These are phyloP conservation scores for Lagorchestes hirsutus DNA, from an alignment of 2,797 vertebrate genomes.

Conservation along the genomic window DNA sequence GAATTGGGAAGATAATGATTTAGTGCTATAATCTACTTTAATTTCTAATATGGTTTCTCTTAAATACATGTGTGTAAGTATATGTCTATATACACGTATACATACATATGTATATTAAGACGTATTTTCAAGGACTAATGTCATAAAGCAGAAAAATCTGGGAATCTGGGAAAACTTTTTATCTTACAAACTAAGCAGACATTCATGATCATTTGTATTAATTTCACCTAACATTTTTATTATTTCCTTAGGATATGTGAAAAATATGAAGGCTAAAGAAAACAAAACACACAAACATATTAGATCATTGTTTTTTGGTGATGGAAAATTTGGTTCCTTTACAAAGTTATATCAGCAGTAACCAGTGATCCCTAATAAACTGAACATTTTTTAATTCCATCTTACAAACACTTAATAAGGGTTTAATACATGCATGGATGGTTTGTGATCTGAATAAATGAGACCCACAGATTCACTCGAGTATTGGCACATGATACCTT, in stretches of 20 bases:
- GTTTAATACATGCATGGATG: no score
- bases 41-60: constrained; percentile 23
- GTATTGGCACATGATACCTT: not conserved
- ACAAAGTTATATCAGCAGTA: not conserved
- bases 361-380: not conserved
- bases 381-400: not conserved
- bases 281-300: not conserved
- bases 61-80: not conserved
- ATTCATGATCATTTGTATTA: not conserved
- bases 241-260: not conserved
- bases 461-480: not conserved
- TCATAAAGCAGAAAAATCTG: not conserved
- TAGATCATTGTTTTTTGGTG: not conserved
- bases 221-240: not conserved
- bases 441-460: not conserved
- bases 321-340: not conserved
- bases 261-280: not conserved
- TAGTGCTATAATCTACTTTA: not conserved
- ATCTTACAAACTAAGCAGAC: not conserved
- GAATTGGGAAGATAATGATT: not conserved
- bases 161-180: not conserved
- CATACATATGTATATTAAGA: not conserved
- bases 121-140: not conserved
- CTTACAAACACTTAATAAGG: not conserved
- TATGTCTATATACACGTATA: not conserved